Evolutionary conservation across 2,797 vertebrate species (phyloP).

Genomic region (Argya squamiceps): DNA sequence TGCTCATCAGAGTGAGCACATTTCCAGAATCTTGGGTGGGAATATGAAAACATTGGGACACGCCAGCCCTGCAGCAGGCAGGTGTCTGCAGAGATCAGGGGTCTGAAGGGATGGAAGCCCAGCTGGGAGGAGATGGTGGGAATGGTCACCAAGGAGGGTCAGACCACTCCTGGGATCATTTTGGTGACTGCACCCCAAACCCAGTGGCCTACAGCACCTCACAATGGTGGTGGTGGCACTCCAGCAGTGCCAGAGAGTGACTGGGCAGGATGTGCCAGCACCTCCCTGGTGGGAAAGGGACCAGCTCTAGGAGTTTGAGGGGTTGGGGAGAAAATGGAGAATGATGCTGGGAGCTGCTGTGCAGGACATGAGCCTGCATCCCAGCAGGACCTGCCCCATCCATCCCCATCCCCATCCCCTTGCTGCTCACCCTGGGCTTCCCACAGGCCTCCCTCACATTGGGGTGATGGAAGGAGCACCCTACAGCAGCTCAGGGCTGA

Average conservation of each 20-base stretch:
- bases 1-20: fast-evolving
- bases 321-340: not conserved
- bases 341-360: fast-evolving
- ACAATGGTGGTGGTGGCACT: fast-evolving
- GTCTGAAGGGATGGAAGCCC: not conserved
- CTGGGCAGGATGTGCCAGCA: fast-evolving
- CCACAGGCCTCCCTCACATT: fast-evolving
- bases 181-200: fast-evolving
- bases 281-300: not conserved
- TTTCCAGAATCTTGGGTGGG: not conserved
- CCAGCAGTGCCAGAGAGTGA: not conserved
- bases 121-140: fast-evolving
- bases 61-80: fast-evolving
- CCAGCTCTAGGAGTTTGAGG: fast-evolving
- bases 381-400: not conserved
- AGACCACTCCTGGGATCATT: not conserved
- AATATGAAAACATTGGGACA: fast-evolving
- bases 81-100: not conserved
- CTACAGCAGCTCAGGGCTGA: not conserved
- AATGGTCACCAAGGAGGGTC: not conserved
- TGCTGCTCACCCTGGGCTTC: not conserved
- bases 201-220: not conserved
- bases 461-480: not conserved
- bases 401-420: not conserved
- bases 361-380: fast-evolving